phyloP scores from a whole-genome alignment of 92 coral and sea anemone genomes.

The Bergia puertoricense region DNA sequence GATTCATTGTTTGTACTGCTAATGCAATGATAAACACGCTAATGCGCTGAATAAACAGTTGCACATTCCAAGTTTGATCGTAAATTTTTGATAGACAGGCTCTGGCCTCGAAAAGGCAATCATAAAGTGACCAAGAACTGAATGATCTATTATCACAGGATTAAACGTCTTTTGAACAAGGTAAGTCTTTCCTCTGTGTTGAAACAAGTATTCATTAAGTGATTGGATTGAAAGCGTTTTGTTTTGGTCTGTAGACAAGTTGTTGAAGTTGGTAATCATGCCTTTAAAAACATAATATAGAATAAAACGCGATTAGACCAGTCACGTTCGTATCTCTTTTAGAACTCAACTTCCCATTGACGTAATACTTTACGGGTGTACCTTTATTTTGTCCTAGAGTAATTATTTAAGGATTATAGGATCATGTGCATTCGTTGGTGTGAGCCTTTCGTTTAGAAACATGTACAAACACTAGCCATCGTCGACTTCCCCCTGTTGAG shows the following conservation, averaged over 20 bases:
- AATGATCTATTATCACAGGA: constrained; percentile 25
- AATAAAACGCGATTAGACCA: neutral
- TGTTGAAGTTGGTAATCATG: neutral
- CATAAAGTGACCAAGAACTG: neutral
- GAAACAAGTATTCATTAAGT: constrained; percentile 30
- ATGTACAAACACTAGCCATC: neutral
- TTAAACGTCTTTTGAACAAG: constrained; percentile 23
- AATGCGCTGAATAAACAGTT: constrained; percentile 24
- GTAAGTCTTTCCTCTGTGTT: constrained; percentile 13
- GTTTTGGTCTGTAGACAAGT: constrained; percentile 1
- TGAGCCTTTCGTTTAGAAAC: neutral
- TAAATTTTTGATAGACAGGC: constrained; percentile 16
- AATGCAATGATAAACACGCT: constrained; percentile 64
- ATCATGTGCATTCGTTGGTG: neutral
- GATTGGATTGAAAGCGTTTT: constrained; percentile 4
- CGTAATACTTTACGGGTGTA: too few relatives aligned
- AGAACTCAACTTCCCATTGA: neutral
- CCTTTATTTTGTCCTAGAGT: neutral
- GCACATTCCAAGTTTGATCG: constrained; percentile 40
- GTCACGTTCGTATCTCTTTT: neutral
- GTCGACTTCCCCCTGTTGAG: neutral
- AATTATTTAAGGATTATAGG: neutral
- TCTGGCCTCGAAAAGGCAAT: constrained; percentile 7
- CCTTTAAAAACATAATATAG: neutral
- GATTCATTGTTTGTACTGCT: constrained; percentile 69